Evolutionary conservation across 2,113 vertebrate genomes (phyloP).

Genomic region (Salvelinus namaycush): DNA sequence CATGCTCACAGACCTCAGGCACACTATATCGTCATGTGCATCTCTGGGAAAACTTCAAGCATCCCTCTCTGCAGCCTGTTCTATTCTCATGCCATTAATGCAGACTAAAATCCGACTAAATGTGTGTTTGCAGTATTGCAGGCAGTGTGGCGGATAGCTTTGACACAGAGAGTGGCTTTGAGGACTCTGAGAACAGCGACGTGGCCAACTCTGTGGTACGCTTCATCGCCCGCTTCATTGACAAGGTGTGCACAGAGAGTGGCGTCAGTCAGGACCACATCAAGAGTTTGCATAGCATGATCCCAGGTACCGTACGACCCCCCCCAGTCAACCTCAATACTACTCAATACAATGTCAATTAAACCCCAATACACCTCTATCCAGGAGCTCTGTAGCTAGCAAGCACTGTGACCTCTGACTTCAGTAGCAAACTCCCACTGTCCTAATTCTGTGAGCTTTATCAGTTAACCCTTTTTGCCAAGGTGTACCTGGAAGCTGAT

Average conservation of each 20-base stretch:
- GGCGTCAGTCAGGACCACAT: constrained; percentile 97
- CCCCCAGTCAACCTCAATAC: background rate
- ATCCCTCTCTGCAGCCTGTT: background rate
- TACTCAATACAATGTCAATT: background rate
- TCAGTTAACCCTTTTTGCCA: background rate
- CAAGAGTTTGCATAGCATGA: constrained; percentile 97
- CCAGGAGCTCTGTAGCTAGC: background rate
- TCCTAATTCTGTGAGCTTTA: constrained; percentile 40
- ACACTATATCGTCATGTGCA: background rate
- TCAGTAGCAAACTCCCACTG: background rate
- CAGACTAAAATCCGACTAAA: background rate
- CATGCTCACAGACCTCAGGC: background rate
- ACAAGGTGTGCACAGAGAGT: constrained; percentile 98
- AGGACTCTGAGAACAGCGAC: constrained; percentile 94
- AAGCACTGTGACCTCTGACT: background rate
- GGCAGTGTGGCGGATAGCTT: constrained; percentile 97
- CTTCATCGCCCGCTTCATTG: constrained; percentile 94
- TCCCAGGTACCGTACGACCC: constrained; percentile 82
- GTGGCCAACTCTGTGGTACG: constrained; percentile 90
- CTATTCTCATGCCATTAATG: background rate
- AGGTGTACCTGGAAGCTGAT: no score
- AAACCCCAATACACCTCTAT: background rate
- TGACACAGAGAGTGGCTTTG: constrained; percentile 96
- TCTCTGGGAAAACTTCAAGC: background rate
- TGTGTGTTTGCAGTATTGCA: constrained; percentile 81